phyloP scores from a whole-genome alignment of 2,797 vertebrate species.

The Columba guinea region DNA sequence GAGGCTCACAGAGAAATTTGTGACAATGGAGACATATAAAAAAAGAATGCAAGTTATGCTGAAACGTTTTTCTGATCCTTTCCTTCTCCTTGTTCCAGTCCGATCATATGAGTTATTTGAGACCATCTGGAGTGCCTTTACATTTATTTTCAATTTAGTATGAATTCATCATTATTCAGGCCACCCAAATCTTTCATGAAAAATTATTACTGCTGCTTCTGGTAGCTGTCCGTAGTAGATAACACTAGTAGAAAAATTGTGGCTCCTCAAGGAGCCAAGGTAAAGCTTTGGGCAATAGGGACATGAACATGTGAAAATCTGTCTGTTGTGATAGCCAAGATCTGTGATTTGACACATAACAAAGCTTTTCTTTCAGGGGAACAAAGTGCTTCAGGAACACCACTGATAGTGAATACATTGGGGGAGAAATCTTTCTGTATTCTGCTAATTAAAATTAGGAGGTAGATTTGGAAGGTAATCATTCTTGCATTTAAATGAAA shows the following conservation, averaged over 20 bases:
- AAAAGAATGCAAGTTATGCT: neutral
- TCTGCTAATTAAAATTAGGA: neutral
- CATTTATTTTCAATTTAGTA: neutral
- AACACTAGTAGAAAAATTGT: accelerated
- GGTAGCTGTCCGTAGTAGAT: neutral
- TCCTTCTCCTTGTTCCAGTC: neutral
- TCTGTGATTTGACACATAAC: neutral
- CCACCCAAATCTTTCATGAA: neutral
- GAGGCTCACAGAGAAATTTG: neutral
- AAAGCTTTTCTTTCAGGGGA: neutral
- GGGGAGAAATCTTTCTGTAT: neutral
- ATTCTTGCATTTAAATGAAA: neutral
- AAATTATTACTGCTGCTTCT: neutral
- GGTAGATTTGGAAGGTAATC: neutral
- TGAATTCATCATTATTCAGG: neutral
- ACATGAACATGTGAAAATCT: neutral
- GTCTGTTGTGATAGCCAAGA: neutral
- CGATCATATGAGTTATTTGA: slow-evolving; percentile 12
- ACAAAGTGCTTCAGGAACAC: neutral
- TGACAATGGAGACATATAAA: neutral
- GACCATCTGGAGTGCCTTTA: neutral
- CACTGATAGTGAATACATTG: neutral
- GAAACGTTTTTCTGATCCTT: neutral
- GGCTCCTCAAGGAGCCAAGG: neutral
- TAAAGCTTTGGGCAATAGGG: neutral